A percentile compares a stretch with the other conserved stretches of the same genome.
Evolutionary conservation across 2,888 invertebrate genomes (phyloP).

Genomic region (Kuschelorhynchus macadamiae): DNA sequence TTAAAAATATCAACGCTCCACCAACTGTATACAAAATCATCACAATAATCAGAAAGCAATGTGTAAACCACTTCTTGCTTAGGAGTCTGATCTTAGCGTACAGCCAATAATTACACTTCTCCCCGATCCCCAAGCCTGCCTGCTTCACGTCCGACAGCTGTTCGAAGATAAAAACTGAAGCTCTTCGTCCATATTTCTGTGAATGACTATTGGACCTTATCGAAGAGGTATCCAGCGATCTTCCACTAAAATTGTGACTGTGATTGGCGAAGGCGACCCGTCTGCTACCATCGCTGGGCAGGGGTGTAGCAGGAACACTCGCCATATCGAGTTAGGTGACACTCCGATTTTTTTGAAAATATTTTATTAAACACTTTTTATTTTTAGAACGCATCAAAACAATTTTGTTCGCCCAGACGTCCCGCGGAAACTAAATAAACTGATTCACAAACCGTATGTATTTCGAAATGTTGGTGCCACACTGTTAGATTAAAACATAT

Average conservation of each 20-base stretch:
- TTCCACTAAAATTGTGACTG: background rate
- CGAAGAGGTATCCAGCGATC: slow-evolving; percentile 4
- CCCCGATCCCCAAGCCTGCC: slow-evolving; percentile 80
- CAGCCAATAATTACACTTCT: slow-evolving; percentile 85
- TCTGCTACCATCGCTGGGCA: slow-evolving; percentile 24
- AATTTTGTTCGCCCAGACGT: slow-evolving; percentile 30
- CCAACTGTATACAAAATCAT: slow-evolving; percentile 84
- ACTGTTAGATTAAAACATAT: slow-evolving; percentile 6
- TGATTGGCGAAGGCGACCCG: slow-evolving; percentile 57
- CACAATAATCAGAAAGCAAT: slow-evolving; percentile 85
- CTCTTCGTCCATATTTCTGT: slow-evolving; percentile 67
- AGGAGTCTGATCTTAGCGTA: slow-evolving; percentile 83
- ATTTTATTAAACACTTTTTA: slow-evolving; percentile 41
- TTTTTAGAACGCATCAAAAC: slow-evolving; percentile 46
- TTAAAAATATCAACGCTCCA: slow-evolving; percentile 87
- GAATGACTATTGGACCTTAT: slow-evolving; percentile 4
- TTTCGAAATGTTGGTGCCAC: slow-evolving; percentile 14
- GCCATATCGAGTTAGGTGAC: slow-evolving; percentile 13
- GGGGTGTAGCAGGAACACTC: slow-evolving; percentile 17
- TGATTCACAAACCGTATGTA: background rate
- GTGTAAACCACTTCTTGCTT: slow-evolving; percentile 89
- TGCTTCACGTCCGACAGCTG: slow-evolving; percentile 70
- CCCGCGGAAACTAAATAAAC: slow-evolving; percentile 45
- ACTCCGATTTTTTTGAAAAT: slow-evolving; percentile 25
- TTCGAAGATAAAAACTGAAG: slow-evolving; percentile 84